Evolutionary conservation across 2,888 invertebrate genomes (phyloP).

Genomic region (Eucera pruinosa): DNA sequence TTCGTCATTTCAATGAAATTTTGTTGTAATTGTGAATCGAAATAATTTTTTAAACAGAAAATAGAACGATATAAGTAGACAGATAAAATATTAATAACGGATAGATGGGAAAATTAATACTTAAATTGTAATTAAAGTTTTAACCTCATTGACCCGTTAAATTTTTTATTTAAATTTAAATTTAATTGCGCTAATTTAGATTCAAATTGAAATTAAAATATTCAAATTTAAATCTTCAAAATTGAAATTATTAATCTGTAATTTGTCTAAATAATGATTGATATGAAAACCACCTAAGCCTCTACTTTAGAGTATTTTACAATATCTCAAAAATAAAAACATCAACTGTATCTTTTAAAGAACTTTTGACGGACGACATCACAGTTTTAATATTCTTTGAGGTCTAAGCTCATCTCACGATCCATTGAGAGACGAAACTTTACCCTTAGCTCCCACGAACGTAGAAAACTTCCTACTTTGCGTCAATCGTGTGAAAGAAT

Average conservation of each 20-base stretch:
- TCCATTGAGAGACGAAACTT: conserved; percentile 26
- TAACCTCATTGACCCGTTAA: too few relatives aligned
- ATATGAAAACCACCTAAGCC: background rate
- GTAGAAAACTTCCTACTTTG: conserved; percentile 27
- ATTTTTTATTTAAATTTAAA: too few relatives aligned
- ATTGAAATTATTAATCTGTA: background rate
- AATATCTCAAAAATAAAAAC: conserved; percentile 2
- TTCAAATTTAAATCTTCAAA: background rate
- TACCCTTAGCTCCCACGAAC: background rate
- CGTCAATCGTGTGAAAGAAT: conserved; percentile 7
- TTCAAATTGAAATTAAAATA: background rate
- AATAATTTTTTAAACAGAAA: background rate
- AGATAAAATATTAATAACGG: too few relatives aligned
- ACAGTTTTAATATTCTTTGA: conserved; percentile 23
- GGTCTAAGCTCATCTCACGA: conserved; percentile 11
- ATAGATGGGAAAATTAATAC: too few relatives aligned
- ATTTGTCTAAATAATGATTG: too few relatives aligned
- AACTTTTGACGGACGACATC: background rate
- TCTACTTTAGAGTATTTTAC: conserved; percentile 1
- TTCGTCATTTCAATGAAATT: background rate
- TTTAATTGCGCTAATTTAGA: background rate
- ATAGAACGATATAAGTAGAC: too few relatives aligned
- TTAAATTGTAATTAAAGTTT: background rate
- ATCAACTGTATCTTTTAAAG: background rate
- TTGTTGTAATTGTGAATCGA: background rate